Percentiles rank a stretch among this genome's conserved stretches.
phyloP scores from a whole-genome alignment of 92 coral and sea anemone genomes.

The Montipora capitata region DNA sequence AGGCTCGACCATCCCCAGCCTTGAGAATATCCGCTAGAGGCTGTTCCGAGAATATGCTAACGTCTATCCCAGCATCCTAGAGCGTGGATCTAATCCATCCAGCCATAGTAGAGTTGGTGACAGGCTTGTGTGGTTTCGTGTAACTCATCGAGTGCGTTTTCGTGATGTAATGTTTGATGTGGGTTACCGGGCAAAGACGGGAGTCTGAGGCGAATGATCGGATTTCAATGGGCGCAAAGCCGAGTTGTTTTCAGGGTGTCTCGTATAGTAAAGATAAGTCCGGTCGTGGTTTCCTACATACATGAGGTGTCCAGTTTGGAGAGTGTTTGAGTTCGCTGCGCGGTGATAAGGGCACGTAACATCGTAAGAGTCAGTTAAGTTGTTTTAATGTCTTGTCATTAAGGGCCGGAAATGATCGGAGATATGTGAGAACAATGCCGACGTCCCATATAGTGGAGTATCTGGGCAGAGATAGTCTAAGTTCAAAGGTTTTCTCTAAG shows the following conservation, averaged over 20 bases:
- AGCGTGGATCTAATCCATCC: constrained; percentile 23
- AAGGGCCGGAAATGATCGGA: constrained; percentile 32
- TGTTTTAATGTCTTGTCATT: constrained; percentile 31
- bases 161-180: constrained; percentile 24
- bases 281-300: constrained; percentile 40
- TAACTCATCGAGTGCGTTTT: constrained; percentile 22
- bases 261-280: constrained; percentile 30
- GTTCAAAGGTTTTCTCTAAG: constrained; percentile 20
- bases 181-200: background rate
- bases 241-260: constrained; percentile 54
- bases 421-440: constrained; percentile 40
- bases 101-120: constrained; percentile 30
- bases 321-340: constrained; percentile 63
- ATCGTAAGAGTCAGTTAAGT: constrained; percentile 36
- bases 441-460: constrained; percentile 52
- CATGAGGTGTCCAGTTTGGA: constrained; percentile 27
- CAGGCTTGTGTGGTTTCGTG: constrained; percentile 34
- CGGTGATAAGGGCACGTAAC: constrained; percentile 58
- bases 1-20: constrained; percentile 39
- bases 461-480: constrained; percentile 48
- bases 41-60: constrained; percentile 32
- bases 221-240: constrained; percentile 42
- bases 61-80: constrained; percentile 52
- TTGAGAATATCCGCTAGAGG: constrained; percentile 61
- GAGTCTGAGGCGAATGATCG: too few species aligned